These are phyloP conservation scores for Todiramphus chloris DNA, from an alignment of 2,113 vertebrate species.

Conservation along the genomic window DNA sequence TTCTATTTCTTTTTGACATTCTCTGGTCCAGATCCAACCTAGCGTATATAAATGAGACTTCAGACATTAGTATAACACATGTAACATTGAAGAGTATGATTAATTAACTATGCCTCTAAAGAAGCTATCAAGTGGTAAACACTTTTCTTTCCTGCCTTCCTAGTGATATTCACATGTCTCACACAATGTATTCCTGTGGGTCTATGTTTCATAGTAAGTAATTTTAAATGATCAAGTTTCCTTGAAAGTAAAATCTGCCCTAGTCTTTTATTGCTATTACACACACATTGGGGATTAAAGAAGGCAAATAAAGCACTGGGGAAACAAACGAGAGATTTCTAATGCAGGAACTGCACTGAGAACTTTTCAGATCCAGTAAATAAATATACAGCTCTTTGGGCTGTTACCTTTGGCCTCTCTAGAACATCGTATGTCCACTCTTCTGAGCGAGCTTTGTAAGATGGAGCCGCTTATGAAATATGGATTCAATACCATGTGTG, in stretches of 20 bases:
- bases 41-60: not conserved
- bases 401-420: not conserved
- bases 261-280: not conserved
- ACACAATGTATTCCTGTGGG: not conserved
- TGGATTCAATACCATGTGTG: fast-evolving
- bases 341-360: not conserved
- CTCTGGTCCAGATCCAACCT: constrained; percentile 98
- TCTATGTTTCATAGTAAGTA: not conserved
- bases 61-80: not conserved
- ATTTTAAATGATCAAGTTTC: not conserved
- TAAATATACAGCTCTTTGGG: not conserved
- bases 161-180: not conserved
- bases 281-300: not conserved
- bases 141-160: not conserved
- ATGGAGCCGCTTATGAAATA: not conserved
- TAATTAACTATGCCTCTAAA: not conserved
- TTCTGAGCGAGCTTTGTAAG: not conserved
- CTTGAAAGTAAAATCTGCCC: not conserved
- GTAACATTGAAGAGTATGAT: not conserved
- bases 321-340: not conserved
- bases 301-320: not conserved
- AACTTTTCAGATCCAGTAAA: not conserved
- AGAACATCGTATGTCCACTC: fast-evolving
- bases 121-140: not conserved
- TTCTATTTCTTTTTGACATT: constrained; percentile 90